Evolutionary conservation across 1,140 invertebrate species (phyloP), one percentile per base, ranked within the genome.

Genomic region (Procambarus virginalis): DNA sequence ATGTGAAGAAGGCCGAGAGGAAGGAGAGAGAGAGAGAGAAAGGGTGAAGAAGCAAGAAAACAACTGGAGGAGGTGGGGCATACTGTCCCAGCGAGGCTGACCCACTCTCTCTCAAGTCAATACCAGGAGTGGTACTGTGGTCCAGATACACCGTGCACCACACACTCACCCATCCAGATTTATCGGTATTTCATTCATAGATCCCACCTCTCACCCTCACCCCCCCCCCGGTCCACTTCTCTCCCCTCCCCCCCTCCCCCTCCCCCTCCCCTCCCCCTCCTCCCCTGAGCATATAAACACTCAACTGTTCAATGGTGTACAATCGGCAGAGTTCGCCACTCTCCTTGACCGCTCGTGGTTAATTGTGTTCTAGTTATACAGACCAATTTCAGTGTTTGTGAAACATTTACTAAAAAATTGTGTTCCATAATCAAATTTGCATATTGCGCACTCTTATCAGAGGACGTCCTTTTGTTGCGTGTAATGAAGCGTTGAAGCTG

Each of bases 141-240:
- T 34, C 2, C 51, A 55, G 51, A 55, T 55, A 55, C 51, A 55
- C 8, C 51, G 34, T 34, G 1, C 51, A 55, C 5, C 60, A 64
- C 55, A 12, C 12, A 17, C 60, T 64, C 4, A 10, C 17, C 4
- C 17, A 34, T 2, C 68, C 5, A 34, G n/a, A 34, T 34, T 22
- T 73, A 73, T 73, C 5, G 68, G 68, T 73, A 73, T 73, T 73
- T 73, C 68, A 73, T 73, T 73, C 68, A 73, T 73, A 73, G n/a
- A 3, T 73, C 2, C n/a, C 5, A 73, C 68, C 68, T 5, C 34
- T 6, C 68, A 73, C n/a, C 22, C 68, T 9, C 68, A 9, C 60
- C 51, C 8, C 51, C 34, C 34, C 34, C 34, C 34, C 1, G 34
- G 34, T 34, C 34, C 34, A 34, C 34, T 34, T 34, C 34, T 34